Evolutionary conservation across 1,140 invertebrate species (phyloP).

Genomic region (Druon quercuslanigerum): DNA sequence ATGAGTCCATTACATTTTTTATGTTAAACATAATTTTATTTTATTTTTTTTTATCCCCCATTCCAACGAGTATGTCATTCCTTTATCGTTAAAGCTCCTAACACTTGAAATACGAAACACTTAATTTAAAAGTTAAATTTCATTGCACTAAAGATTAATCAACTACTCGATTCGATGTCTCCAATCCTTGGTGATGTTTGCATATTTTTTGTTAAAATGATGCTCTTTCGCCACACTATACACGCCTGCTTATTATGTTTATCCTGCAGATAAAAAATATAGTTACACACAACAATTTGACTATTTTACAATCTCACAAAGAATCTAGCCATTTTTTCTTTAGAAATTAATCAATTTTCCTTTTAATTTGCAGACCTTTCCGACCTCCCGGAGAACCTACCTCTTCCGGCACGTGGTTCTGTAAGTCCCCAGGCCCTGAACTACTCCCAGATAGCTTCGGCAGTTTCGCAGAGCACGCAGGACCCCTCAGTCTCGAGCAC

Average conservation of each 20-base stretch:
- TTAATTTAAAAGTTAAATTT: constrained; percentile 63
- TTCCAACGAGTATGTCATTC: neutral
- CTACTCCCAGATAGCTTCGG: constrained; percentile 81
- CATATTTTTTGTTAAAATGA: constrained; percentile 54
- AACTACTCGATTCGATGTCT: constrained; percentile 69
- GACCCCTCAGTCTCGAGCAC: constrained; percentile 85
- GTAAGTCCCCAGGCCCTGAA: constrained; percentile 83
- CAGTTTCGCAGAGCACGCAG: constrained; percentile 70
- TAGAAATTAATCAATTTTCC: neutral
- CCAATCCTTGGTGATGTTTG: constrained; percentile 56
- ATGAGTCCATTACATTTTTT: too few species aligned
- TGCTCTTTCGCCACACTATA: constrained; percentile 5
- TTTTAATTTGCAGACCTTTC: constrained; percentile 77
- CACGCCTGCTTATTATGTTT: neutral
- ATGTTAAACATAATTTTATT: neutral
- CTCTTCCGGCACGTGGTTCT: constrained; percentile 77
- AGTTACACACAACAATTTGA: neutral
- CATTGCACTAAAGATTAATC: constrained; percentile 69
- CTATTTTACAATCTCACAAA: neutral
- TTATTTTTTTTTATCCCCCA: too few species aligned
- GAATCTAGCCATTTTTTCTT: neutral
- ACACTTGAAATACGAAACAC: constrained; percentile 12
- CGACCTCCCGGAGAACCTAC: constrained; percentile 79
- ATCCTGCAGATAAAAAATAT: neutral
- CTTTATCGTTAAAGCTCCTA: neutral